These are phyloP conservation scores for Sarcophaga caerulescens DNA, from an alignment of 2,888 invertebrate genomes.

Conservation along the genomic window DNA sequence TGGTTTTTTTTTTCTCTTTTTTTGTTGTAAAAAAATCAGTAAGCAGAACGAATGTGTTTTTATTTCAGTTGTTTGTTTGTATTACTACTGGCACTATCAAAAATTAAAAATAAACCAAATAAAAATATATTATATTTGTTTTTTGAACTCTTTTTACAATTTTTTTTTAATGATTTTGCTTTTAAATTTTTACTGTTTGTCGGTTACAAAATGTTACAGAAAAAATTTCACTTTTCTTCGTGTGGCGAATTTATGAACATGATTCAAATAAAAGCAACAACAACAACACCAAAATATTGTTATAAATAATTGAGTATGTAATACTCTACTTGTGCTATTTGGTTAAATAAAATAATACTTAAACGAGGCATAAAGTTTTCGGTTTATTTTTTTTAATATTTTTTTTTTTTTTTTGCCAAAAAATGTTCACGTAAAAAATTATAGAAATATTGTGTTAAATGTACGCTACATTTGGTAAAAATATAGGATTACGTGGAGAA, in stretches of 20 bases:
- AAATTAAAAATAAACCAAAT: neutral
- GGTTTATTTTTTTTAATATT: conserved; percentile 11
- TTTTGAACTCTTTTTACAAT: conserved; percentile 53
- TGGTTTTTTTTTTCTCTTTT: neutral
- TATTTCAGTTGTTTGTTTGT: conserved; percentile 28
- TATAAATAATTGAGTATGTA: conserved; percentile 1
- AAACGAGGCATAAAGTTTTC: neutral
- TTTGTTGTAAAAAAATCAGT: conserved; percentile 58
- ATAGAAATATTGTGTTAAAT: neutral
- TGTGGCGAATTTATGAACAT: conserved; percentile 27
- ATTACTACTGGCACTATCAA: neutral
- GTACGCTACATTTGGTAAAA: neutral
- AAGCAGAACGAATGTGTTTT: conserved; percentile 66
- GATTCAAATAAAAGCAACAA: neutral
- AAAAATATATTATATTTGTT: conserved; percentile 55
- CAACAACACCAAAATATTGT: neutral
- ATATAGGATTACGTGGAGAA: too few relatives aligned
- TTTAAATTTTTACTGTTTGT: conserved; percentile 3
- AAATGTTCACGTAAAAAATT: neutral
- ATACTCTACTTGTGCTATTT: neutral
- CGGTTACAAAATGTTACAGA: conserved; percentile 17
- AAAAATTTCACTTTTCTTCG: conserved; percentile 64
- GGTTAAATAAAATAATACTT: neutral
- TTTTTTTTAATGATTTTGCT: neutral
- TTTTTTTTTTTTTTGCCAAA: neutral